Evolutionary conservation across 1,140 invertebrate genomes (phyloP).

Genomic region (Drosophila pectinifera): DNA sequence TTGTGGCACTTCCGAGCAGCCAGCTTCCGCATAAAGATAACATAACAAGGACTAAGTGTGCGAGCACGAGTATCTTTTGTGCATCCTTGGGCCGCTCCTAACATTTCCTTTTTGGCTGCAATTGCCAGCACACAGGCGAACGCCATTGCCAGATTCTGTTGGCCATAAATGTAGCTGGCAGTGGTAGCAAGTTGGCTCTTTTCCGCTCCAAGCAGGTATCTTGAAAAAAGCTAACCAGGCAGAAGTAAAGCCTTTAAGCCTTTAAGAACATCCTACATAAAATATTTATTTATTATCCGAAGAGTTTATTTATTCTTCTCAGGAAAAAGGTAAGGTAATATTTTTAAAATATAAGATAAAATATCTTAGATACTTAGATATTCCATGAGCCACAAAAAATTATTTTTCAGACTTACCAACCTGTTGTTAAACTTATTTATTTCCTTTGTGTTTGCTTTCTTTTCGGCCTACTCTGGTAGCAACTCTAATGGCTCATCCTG

Average conservation of each 20-base stretch:
- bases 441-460: neutral
- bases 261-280: no score
- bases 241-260: no score
- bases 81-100: conserved; percentile 54
- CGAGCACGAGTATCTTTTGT: conserved; percentile 45
- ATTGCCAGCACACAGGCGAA: conserved; percentile 41
- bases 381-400: no score
- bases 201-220: neutral
- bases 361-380: neutral
- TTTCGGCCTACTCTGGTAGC: neutral
- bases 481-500: conserved; percentile 22
- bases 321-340: neutral
- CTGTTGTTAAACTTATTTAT: neutral
- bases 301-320: no score
- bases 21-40: conserved; percentile 69
- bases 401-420: no score
- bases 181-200: neutral
- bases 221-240: no score
- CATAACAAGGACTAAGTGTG: conserved; percentile 48
- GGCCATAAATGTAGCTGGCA: conserved; percentile 27
- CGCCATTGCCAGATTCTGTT: conserved; percentile 25
- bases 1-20: conserved; percentile 72
- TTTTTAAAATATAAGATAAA: neutral
- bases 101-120: conserved; percentile 49
- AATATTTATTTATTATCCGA: no score